Evolutionary conservation across 2,888 invertebrate species (phyloP), one percentile per base, ranked within the genome.

Genomic region (Stenodera caucasica): DNA sequence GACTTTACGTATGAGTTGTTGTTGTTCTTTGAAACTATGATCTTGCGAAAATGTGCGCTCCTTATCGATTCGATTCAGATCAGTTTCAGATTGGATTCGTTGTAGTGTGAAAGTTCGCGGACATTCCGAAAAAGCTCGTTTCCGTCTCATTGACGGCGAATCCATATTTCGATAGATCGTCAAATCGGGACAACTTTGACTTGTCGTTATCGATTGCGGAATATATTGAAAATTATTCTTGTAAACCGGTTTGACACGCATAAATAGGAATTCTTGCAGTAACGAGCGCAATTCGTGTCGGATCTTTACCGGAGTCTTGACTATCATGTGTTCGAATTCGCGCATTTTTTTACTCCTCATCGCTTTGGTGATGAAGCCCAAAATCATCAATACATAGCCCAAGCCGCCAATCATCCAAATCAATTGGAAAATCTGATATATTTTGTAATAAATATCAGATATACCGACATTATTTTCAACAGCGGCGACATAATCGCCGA

Each of bases 401-500:
- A 96, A 84, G 0, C 96, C 95, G 73, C 94, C 94, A 62, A 94
- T 92, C 56, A 96, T 92, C 96, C 96, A 96, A 26, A 91, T 80
- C 32, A 95, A 87, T 0, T 95, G 83, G 70, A 92, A 91, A 61
- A 90, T 85, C 80, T 94, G 88, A 81, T 96, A 96, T 2, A 89
- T 81, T 64, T 85, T 83, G 74, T 87, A 88, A 74, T 87, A 88
- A 2, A 82, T 70, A 11, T 87, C 86, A 58, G 84, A 85, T 37
- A 89, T 89, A 63, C 84, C 85, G 49, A 78, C 79, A 50, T 77
- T 77, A 58, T 77, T 72, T 5, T 70, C 56, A 0, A 70, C 70
- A 91, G 92, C 92, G 79, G 95, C 94, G 30, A 96, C 94, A 75
- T 88, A 88, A 79, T 96, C 96, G n/a, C 96, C 96, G 78, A 95